These are phyloP conservation scores for Tenodera sinensis DNA, from an alignment of 2,888 invertebrate species.

Conservation along the genomic window DNA sequence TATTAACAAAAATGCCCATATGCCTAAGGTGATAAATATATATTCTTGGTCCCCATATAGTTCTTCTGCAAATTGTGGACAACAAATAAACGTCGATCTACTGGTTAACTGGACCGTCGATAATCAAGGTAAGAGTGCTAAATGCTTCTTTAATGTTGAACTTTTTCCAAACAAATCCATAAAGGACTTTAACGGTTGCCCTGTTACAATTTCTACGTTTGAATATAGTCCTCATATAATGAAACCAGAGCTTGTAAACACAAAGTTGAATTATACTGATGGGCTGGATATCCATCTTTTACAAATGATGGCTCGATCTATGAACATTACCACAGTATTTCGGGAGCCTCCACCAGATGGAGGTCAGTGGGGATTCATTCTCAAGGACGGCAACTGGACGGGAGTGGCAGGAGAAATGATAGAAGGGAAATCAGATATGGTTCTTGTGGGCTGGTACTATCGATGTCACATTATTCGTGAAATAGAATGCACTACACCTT, in stretches of 20 bases:
- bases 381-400: neutral
- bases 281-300: neutral
- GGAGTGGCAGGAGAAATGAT: neutral
- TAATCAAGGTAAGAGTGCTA: neutral
- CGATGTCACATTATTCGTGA: neutral
- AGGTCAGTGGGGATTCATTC: neutral
- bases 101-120: neutral
- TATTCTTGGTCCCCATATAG: neutral
- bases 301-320: neutral
- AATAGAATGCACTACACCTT: neutral
- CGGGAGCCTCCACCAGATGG: neutral
- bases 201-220: neutral
- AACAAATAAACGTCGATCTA: neutral
- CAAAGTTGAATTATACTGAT: neutral
- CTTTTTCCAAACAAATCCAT: neutral
- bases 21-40: neutral
- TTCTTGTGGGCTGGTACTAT: neutral
- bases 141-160: neutral
- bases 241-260: neutral
- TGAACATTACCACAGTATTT: neutral
- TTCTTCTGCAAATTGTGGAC: neutral
- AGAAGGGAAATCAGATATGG: neutral
- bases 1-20: neutral
- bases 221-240: neutral
- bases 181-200: neutral